These are phyloP conservation scores for Tetrapedia diversipes DNA, from an alignment of 2,888 invertebrate genomes.

Conservation along the genomic window DNA sequence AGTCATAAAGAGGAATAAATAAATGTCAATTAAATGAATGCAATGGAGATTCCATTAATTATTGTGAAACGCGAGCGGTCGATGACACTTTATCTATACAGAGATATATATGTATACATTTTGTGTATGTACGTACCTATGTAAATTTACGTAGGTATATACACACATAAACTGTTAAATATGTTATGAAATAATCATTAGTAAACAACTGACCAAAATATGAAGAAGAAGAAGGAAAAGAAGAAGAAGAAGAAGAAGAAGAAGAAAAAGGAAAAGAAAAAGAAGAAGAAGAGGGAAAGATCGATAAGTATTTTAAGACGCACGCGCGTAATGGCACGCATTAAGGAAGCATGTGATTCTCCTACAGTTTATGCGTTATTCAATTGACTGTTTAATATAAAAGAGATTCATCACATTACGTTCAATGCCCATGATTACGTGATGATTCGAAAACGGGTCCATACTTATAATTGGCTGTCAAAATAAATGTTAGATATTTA, in stretches of 20 bases:
- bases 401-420: slow-evolving; percentile 20
- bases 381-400: not conserved
- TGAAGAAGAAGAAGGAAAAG: not conserved
- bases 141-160: slow-evolving; percentile 39
- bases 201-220: slow-evolving; percentile 42
- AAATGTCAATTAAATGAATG: slow-evolving; percentile 72
- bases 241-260: not conserved
- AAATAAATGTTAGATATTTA: slow-evolving; percentile 50
- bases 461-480: slow-evolving; percentile 61
- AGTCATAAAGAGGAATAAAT: slow-evolving; percentile 6
- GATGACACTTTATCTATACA: slow-evolving; percentile 36
- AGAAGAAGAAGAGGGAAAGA: not conserved
- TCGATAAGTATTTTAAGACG: slow-evolving; percentile 8
- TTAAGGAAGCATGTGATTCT: not conserved
- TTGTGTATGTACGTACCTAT: slow-evolving; percentile 40
- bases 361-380: not conserved
- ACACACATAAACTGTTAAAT: slow-evolving; percentile 24
- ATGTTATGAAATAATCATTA: slow-evolving; percentile 26
- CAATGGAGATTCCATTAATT: slow-evolving; percentile 30
- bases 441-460: slow-evolving; percentile 76
- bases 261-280: not conserved
- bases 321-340: not conserved
- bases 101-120: slow-evolving; percentile 10
- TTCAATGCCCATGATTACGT: slow-evolving; percentile 63
- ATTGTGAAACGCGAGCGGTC: slow-evolving; percentile 14